Evolutionary conservation across 2,797 vertebrate species (phyloP), one percentile per base, ranked within the genome.

Genomic region (Squalus acanthias): DNA sequence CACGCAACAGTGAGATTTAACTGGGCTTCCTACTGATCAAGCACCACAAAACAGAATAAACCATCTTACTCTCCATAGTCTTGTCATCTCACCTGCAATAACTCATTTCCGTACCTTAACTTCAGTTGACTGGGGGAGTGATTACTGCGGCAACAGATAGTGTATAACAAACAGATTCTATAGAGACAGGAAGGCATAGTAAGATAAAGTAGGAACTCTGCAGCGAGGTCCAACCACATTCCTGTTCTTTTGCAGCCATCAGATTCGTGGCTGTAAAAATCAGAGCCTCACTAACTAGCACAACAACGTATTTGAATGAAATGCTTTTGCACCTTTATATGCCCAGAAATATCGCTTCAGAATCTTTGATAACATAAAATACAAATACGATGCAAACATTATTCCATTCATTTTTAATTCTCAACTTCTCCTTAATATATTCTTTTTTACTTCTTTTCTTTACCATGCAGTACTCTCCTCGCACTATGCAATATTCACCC

Each of bases 61-160:
- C n/a, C 22, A 69, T 93, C 91, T 93, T 93, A 46, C n/a, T 69
- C n/a, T 46, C n/a, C 57, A 63, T 17, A 3, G 60, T 91, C 24
- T 33, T 91, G 88, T n/a, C 88, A 91, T n/a, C 8, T n/a, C 63
- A 69, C 91, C n/a, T 93, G n/a, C n/a, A 39, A 39, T 93, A 69
- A 69, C n/a, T 93, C 91, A 93, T 24, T 93, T 93, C 91, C 39
- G 65, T 69, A 2, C n/a, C n/a, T 39, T 8, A 93, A 69, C 63
- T 69, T 69, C 63, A 69, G 24, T 93, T 93, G 91, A 93, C n/a
- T 67, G 20, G 91, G 82, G 20, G 91, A 65, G n/a, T 93, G 63
- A 69, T 93, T 20, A 93, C n/a, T 69, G n/a, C 69, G 91, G 65
- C 65, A 69, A 93, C 63, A 93, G n/a, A 93, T 93, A 69, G 91